These are phyloP conservation scores for Drosophila affinis DNA, from an alignment of 2,888 invertebrate genomes.

Conservation along the genomic window DNA sequence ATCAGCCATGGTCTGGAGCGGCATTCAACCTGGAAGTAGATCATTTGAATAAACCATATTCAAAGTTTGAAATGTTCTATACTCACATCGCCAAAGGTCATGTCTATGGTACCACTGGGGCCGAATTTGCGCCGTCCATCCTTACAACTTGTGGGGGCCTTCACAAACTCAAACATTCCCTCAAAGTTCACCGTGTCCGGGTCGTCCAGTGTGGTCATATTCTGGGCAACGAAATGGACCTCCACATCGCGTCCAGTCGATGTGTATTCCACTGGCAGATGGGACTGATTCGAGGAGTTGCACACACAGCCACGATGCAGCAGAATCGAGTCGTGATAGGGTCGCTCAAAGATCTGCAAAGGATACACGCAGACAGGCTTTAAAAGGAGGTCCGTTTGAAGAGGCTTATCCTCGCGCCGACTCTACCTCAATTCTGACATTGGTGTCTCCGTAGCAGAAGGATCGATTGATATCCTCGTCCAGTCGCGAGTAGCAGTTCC, in stretches of 20 bases:
- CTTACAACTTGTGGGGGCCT: constrained; percentile 88
- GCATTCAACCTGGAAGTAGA: constrained; percentile 88
- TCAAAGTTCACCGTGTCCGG: constrained; percentile 93
- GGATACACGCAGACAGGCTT: background rate
- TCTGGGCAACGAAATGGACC: constrained; percentile 91
- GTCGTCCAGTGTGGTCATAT: constrained; percentile 94
- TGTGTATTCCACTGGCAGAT: constrained; percentile 89
- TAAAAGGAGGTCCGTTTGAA: fast-evolving
- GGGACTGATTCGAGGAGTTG: constrained; percentile 85
- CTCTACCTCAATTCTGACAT: constrained; percentile 87
- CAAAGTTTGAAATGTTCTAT: too few species aligned
- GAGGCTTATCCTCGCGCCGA: background rate
- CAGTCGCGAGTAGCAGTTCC: constrained; percentile 83
- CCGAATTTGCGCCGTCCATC: constrained; percentile 89
- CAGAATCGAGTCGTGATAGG: constrained; percentile 89
- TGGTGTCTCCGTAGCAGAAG: constrained; percentile 89
- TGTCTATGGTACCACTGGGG: constrained; percentile 90
- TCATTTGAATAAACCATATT: background rate
- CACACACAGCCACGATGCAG: constrained; percentile 92
- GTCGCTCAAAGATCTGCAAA: constrained; percentile 88
- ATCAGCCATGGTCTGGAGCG: constrained; percentile 92
- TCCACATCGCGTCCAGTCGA: constrained; percentile 91
- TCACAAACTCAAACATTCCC: constrained; percentile 92
- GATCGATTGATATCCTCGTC: constrained; percentile 88
- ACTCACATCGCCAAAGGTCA: constrained; percentile 85